Evolutionary conservation across 2,888 invertebrate species (phyloP).

Genomic region (Zootermopsis nevadensis): DNA sequence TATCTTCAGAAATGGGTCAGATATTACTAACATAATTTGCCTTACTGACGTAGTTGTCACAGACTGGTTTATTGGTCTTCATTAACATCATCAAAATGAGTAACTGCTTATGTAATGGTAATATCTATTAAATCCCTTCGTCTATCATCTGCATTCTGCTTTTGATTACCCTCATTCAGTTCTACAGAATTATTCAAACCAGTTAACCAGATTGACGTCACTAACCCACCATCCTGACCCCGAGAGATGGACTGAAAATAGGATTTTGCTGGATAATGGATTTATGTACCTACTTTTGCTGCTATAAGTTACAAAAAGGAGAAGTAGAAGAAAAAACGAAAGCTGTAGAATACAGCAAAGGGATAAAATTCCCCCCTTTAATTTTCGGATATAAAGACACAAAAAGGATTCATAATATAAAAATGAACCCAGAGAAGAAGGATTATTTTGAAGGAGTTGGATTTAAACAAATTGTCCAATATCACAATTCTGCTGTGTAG

Average conservation of each 20-base stretch:
- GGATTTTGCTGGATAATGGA: slow-evolving; percentile 14
- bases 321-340: too few relatives aligned
- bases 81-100: background rate
- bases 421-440: background rate
- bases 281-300: slow-evolving; percentile 7
- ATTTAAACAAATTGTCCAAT: background rate
- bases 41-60: too few relatives aligned
- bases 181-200: background rate
- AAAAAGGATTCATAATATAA: background rate
- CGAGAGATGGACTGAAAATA: background rate
- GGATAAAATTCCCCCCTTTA: background rate
- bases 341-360: background rate
- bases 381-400: slow-evolving; percentile 5
- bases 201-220: slow-evolving; percentile 7
- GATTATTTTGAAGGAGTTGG: background rate
- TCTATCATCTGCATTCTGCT: background rate
- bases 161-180: background rate
- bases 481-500: background rate
- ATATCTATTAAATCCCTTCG: background rate
- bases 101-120: background rate
- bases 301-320: background rate
- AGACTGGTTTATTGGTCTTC: background rate
- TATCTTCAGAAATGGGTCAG: too few relatives aligned
- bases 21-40: too few relatives aligned
- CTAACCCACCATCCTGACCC: background rate